Percentiles rank a stretch among this genome's conserved stretches.
These are phyloP conservation scores for Chymomyza caudatula DNA, from an alignment of 2,888 invertebrate genomes.

Conservation along the genomic window DNA sequence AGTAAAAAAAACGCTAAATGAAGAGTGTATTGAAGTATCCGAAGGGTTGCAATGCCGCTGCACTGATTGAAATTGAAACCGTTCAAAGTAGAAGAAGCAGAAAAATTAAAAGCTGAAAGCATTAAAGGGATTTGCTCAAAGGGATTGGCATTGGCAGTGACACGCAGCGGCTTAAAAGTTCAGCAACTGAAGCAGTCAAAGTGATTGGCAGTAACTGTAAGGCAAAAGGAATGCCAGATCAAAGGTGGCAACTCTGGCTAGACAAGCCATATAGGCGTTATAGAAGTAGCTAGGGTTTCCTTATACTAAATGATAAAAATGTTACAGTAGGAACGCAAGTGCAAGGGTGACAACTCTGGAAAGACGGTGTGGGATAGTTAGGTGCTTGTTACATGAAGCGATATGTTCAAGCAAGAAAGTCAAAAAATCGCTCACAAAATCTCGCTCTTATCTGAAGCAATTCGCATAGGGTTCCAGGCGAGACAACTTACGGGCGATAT, in stretches of 20 bases:
- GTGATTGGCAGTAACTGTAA: not conserved
- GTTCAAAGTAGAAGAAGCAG: constrained; percentile 28
- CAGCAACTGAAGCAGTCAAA: constrained; percentile 17
- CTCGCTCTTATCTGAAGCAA: too few species aligned
- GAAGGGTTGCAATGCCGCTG: constrained; percentile 7
- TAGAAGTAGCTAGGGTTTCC: not conserved
- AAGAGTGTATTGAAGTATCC: not conserved
- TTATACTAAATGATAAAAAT: too few species aligned
- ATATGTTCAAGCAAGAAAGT: too few species aligned
- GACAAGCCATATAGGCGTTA: not conserved
- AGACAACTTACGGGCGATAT: too few species aligned
- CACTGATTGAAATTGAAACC: constrained; percentile 67
- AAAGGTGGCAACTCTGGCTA: not conserved
- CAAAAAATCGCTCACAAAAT: too few species aligned
- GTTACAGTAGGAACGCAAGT: not conserved
- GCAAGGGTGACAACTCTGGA: too few species aligned
- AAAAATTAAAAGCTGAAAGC: constrained; percentile 30
- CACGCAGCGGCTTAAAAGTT: constrained; percentile 52
- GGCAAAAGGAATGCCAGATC: not conserved
- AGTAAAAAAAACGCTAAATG: not conserved
- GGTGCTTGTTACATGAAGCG: too few species aligned
- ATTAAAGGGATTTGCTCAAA: constrained; percentile 14
- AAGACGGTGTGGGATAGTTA: too few species aligned
- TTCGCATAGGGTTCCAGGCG: too few species aligned
- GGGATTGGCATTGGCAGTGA: constrained; percentile 41